Conservation (phyloP, 2,113 vertebrate species). For the Tragelaphus scriptus region DNA sequence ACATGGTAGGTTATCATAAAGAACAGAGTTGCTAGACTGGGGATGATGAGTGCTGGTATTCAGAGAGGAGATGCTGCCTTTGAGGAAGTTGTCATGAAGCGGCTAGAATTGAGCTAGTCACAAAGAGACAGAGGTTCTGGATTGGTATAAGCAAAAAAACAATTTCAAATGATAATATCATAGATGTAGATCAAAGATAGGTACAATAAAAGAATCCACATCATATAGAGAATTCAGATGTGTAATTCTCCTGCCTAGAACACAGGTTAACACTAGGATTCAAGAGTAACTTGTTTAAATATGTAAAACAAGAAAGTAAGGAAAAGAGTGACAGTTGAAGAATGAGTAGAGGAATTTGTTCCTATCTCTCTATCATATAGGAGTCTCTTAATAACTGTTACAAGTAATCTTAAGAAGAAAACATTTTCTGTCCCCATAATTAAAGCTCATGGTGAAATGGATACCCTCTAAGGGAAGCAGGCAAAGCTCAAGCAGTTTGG, state of each 20-base stretch:
- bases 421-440: not conserved
- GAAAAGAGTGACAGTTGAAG: not conserved
- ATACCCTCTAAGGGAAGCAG: not conserved
- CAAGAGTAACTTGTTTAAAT: not conserved
- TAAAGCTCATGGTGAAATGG: constrained; percentile 11
- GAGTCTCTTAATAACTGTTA: not conserved
- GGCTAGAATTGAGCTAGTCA: not conserved
- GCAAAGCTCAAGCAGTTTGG: not conserved
- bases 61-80: not conserved
- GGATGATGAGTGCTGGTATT: not conserved
- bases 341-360: not conserved
- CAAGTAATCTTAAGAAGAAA: not conserved
- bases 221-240: not conserved
- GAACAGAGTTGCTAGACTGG: not conserved
- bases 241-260: not conserved
- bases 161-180: not conserved
- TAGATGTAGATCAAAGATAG: not conserved
- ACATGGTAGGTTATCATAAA: not conserved
- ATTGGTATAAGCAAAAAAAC: not conserved
- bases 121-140: not conserved
- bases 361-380: not conserved
- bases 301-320: not conserved
- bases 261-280: not conserved
- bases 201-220: not conserved
- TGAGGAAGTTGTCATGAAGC: not conserved